Base-by-base conservation (phyloP, 2,888 invertebrate species). In the Halictus quadricinctus region DNA sequence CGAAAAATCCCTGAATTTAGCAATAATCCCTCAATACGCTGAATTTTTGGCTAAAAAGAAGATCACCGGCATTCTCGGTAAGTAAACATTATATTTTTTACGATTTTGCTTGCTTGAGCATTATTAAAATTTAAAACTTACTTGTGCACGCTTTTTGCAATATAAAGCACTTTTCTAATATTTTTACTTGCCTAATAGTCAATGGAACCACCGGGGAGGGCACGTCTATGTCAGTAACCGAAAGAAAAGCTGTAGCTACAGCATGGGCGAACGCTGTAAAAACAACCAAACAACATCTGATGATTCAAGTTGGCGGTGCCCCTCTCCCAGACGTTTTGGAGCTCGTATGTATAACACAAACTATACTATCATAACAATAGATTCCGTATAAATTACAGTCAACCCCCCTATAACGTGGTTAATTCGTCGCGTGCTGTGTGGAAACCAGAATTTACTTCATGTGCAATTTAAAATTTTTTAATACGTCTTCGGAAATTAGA, bases 161-260 rank as follows among this genome's bases (percentile, higher is more conserved):
- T 48, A 48, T 48, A 48, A 18, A 4, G 5, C 50, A 50, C 25
- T 10, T 2, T 36, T 36, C 36, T 36, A 36, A 36, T 36, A 36
- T 36, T 36, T 36, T 36, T 2, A 36, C 2, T 36, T 3, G 36
- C 36, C 73, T 70, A 60, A 85, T 13, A 97, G 97, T 98, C 10
- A 97, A 97, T 94, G 98, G 98, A 18, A 97, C 97, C 0, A 96
- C 96, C 46, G 98, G 98, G 0, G 98, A 98, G 94, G 97, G 97
- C 0, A 96, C 96, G 90, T 96, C 96, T 0, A 94, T 97, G 93
- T 96, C 95, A 69, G 94, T 97, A 0, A 93, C 93, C 0, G 98
- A 98, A 94, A 95, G 98, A 74, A 97, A 97, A 94, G 89, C 92
- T 7, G 93, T 96, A 4, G 95, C 97, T 0, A 96, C 97, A 92